These are phyloP conservation scores for Rhabdophis nuchalis DNA, from an alignment of 2,797 vertebrate species.

Conservation along the genomic window DNA sequence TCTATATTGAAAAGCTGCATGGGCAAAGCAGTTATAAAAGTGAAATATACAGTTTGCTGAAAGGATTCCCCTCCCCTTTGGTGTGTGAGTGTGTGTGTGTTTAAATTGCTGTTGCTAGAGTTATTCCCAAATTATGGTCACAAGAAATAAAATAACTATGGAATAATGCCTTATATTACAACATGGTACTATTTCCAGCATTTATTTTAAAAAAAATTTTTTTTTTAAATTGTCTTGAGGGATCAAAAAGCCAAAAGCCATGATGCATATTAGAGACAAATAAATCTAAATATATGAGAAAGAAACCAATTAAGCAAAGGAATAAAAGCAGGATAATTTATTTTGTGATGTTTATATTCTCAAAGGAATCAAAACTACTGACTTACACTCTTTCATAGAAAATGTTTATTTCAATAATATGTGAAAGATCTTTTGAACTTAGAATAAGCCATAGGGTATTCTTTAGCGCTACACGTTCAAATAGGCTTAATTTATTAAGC, in stretches of 20 bases:
- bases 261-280: background rate
- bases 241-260: background rate
- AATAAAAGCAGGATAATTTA: background rate
- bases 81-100: background rate
- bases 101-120: background rate
- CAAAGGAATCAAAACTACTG: background rate
- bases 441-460: constrained; percentile 1
- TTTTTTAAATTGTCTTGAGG: background rate
- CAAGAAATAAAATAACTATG: background rate
- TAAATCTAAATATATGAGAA: background rate
- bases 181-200: background rate
- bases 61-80: background rate
- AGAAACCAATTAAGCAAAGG: background rate
- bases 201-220: background rate
- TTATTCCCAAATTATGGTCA: background rate
- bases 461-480: background rate
- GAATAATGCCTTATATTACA: background rate
- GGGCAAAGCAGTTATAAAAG: background rate
- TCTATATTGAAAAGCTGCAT: background rate
- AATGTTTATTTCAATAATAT: constrained; percentile 17
- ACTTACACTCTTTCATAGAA: background rate
- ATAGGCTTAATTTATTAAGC: background rate
- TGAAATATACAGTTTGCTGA: background rate
- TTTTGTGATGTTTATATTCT: rapidly evolving
- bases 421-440: constrained; percentile 18